These are phyloP conservation scores for Plodia interpunctella DNA, from an alignment of 1,140 invertebrate genomes.

Conservation along the genomic window DNA sequence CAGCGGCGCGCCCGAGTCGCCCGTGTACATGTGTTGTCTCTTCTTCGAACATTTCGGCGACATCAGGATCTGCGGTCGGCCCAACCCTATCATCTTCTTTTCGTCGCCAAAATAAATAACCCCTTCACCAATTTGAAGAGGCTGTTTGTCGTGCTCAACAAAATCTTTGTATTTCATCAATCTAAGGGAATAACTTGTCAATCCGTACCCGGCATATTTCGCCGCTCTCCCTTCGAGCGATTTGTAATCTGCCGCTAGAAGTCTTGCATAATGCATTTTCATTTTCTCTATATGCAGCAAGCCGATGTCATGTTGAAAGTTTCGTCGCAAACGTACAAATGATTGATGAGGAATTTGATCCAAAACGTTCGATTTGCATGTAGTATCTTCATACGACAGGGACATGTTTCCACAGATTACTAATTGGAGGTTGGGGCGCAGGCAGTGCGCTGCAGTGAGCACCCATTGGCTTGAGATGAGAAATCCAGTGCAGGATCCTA, in stretches of 20 bases:
- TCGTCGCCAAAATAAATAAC: neutral
- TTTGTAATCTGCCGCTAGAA: neutral
- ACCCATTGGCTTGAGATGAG: neutral
- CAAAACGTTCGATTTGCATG: neutral
- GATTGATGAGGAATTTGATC: neutral
- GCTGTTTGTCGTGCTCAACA: neutral
- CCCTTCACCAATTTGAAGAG: neutral
- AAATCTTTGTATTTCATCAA: conserved; percentile 2
- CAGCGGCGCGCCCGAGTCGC: neutral
- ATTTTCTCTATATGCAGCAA: neutral
- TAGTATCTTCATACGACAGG: neutral
- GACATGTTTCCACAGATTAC: neutral
- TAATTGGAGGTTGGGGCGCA: neutral
- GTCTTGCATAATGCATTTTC: neutral
- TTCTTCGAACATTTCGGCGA: neutral
- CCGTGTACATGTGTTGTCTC: neutral
- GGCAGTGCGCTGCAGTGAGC: neutral
- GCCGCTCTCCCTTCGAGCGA: neutral
- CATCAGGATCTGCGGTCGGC: neutral
- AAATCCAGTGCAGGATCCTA: neutral
- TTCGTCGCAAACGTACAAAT: neutral
- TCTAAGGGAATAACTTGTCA: neutral
- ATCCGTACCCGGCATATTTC: neutral
- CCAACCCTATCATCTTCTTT: neutral
- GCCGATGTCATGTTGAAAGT: neutral